Conservation (phyloP, 1,140 invertebrate species). For the Babylonia areolata region DNA sequence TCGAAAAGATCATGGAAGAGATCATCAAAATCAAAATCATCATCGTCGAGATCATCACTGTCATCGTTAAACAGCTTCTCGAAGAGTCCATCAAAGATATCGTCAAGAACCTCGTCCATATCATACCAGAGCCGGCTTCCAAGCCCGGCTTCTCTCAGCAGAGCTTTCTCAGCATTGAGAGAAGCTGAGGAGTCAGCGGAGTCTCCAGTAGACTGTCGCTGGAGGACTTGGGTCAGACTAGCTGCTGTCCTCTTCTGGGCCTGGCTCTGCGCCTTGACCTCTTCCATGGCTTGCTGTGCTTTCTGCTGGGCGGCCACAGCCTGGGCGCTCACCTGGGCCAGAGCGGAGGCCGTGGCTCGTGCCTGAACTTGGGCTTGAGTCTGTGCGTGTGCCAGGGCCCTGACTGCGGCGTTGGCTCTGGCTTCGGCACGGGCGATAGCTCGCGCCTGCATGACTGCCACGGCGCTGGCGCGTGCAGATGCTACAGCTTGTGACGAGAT, state of each 20-base stretch:
- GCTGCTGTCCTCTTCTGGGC: background rate
- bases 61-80: conserved; percentile 4
- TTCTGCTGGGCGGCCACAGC: background rate
- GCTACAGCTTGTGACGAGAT: background rate
- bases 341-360: background rate
- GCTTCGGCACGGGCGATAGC: background rate
- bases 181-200: background rate
- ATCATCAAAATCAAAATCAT: background rate
- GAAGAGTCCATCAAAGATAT: background rate
- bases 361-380: background rate
- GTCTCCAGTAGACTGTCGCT: background rate
- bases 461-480: background rate
- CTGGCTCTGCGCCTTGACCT: background rate
- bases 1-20: background rate
- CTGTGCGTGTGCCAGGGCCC: background rate
- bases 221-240: background rate
- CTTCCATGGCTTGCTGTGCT: background rate
- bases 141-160: background rate
- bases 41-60: background rate
- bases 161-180: background rate
- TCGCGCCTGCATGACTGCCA: background rate
- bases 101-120: conserved; percentile 15
- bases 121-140: background rate
- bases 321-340: background rate
- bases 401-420: background rate